Conservation (phyloP, 2,888 invertebrate species). For the Thumatha senex region DNA sequence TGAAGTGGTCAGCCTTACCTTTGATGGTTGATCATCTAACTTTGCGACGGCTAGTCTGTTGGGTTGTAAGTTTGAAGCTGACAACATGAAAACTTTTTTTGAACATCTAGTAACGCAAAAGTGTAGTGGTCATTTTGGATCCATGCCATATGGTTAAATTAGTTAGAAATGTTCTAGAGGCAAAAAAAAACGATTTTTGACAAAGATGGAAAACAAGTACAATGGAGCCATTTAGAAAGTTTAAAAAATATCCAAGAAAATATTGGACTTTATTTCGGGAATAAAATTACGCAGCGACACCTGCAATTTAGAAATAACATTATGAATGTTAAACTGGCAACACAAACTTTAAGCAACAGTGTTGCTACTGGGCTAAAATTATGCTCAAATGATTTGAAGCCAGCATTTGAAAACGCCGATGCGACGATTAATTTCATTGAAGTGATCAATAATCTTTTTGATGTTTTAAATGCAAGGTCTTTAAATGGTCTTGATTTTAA, state of each 20-base stretch:
- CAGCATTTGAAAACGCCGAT: conserved; percentile 12
- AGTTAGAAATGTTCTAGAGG: conserved; percentile 14
- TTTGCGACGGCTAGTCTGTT: conserved; percentile 13
- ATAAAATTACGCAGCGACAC: conserved; percentile 19
- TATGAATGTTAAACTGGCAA: conserved; percentile 26
- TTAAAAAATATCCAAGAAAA: conserved; percentile 24
- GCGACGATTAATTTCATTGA: conserved; percentile 17
- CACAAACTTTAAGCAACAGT: conserved; percentile 26
- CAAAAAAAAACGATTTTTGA: conserved; percentile 17
- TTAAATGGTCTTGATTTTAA: background rate
- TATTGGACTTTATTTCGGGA: conserved; percentile 21
- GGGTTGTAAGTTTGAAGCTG: too few relatives aligned
- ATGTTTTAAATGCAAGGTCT: conserved; percentile 16
- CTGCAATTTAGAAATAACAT: conserved; percentile 22
- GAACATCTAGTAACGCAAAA: conserved; percentile 2
- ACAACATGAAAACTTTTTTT: conserved; percentile 6
- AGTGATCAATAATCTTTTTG: conserved; percentile 17
- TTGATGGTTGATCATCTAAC: conserved; percentile 25
- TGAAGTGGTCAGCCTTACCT: conserved; percentile 19
- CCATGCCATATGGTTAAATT: conserved; percentile 25
- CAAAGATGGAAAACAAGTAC: conserved; percentile 4
- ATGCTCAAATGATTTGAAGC: conserved; percentile 15
- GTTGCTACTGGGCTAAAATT: conserved; percentile 21
- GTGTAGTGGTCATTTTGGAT: conserved; percentile 13
- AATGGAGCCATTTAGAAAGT: conserved; percentile 18